Base-by-base conservation (phyloP, 2,113 vertebrate genomes). In the Gracilinanus agilis region DNA sequence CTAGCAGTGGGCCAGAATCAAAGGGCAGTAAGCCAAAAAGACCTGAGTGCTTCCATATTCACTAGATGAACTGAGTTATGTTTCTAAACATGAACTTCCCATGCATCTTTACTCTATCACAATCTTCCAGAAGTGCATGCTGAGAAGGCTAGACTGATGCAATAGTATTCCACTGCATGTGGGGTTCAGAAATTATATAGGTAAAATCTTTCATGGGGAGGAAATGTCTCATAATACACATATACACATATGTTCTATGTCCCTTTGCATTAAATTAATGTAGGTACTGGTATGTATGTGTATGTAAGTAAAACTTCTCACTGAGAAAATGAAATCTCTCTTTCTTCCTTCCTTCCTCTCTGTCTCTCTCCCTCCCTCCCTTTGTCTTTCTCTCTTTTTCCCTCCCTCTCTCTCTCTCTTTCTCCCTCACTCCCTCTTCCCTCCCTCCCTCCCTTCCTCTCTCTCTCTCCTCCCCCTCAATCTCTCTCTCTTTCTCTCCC, bases 1-100 rank as follows among this genome's bases (percentile, higher is more conserved):
- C 96, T 94, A 96, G 92, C 96, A 88, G 96, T 95, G 96, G 94
- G 55, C 93, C 95, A 83, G 88, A 95, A 94, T 96, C 91, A 89
- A 96, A 97, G 90, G 95, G 95, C 88, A 89, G 93, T 53, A 3
- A 90, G 95, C 58, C 93, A 88, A 92, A 94, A 95, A 92, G 93
- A 95, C 95, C 6, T 40, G 67, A 83, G 67, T 83, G 67, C n/a
- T 83, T 83, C n/a, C 67, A 83, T 83, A 83, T 40, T 83, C 67
- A 83, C 67, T 40, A 40, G 19, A 83, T 40, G 67, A 83, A 83
- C 67, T 83, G 67, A 83, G 67, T 40, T 83, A 40, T 83, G 16
- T 40, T 40, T 1, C 67, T 40, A 83, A n/a, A 83, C n/a, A 83
- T 23, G 67, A 83, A 83, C 40, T 83, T 83, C n/a, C 16, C 67